Evolutionary conservation across 2,888 invertebrate species (phyloP).

Genomic region (Polia nebulosa): DNA sequence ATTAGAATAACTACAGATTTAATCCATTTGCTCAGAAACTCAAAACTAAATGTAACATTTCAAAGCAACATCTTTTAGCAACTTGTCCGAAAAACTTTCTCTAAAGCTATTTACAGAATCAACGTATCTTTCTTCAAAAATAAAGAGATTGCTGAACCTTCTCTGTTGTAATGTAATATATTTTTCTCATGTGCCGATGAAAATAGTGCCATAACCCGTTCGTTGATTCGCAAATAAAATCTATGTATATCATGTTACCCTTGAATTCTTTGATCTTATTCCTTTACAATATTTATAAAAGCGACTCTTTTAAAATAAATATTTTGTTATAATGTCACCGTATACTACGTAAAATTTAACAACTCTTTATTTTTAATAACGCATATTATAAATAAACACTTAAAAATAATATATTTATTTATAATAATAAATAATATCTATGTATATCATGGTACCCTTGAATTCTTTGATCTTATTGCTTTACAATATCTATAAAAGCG

Average conservation of each 20-base stretch:
- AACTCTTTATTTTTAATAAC: too few species aligned
- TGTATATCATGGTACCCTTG: slow-evolving; percentile 10
- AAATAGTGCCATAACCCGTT: slow-evolving; percentile 38
- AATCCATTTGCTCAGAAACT: too few species aligned
- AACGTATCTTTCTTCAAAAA: slow-evolving; percentile 26
- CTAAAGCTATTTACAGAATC: slow-evolving; percentile 23
- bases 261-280: slow-evolving; percentile 10
- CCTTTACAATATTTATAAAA: neutral
- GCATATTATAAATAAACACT: too few species aligned
- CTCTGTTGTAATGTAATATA: slow-evolving; percentile 13
- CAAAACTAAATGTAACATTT: slow-evolving; percentile 12
- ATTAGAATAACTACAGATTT: too few species aligned
- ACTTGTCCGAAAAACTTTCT: slow-evolving; percentile 39
- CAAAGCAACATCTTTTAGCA: slow-evolving; percentile 29
- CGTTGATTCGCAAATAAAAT: slow-evolving; percentile 34
- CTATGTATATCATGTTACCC: neutral
- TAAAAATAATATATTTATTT: too few species aligned
- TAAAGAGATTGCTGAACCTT: slow-evolving; percentile 39
- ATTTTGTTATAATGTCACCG: too few species aligned
- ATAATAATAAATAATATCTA: slow-evolving; percentile 28
- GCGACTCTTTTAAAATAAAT: too few species aligned
- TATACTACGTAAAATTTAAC: too few species aligned
- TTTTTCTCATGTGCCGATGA: slow-evolving; percentile 9
- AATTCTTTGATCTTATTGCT: neutral
- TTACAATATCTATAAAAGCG: neutral